Evolutionary conservation across 2,888 invertebrate genomes (phyloP).

Genomic region (Synanthedon vespiformis): DNA sequence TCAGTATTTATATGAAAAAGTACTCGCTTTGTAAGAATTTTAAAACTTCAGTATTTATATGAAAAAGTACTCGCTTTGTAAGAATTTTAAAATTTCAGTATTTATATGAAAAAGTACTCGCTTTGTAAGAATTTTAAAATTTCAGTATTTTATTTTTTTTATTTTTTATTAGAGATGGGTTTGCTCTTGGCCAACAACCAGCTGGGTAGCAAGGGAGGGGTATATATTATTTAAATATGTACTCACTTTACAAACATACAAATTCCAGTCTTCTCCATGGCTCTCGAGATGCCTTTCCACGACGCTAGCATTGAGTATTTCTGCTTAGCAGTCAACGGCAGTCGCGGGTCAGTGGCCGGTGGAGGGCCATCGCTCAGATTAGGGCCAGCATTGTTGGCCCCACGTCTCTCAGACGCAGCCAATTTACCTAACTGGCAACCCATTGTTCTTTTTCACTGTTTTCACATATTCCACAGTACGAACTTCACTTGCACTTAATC

Average conservation of each 20-base stretch:
- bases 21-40: no score
- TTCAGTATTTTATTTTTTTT: no score
- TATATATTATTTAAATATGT: constrained; percentile 3
- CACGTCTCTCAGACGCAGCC: constrained; percentile 68
- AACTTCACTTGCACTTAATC: constrained; percentile 1
- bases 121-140: no score
- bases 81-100: no score
- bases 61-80: no score
- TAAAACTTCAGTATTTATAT: no score
- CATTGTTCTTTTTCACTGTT: constrained; percentile 51
- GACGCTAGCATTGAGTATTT: constrained; percentile 90
- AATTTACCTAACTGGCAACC: constrained; percentile 84
- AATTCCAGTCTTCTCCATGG: constrained; percentile 89
- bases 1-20: no score
- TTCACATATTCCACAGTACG: constrained; percentile 8
- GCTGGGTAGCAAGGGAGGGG: no score
- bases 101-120: no score
- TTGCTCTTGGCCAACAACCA: no score
- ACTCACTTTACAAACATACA: constrained; percentile 94
- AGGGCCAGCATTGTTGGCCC: constrained; percentile 47
- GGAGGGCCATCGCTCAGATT: constrained; percentile 71
- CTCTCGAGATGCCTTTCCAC: constrained; percentile 91
- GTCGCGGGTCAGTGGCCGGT: constrained; percentile 79
- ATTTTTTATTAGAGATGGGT: no score
- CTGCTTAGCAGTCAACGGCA: constrained; percentile 87